Base-by-base conservation (phyloP, 1,140 invertebrate species). In the Pinna nobilis region DNA sequence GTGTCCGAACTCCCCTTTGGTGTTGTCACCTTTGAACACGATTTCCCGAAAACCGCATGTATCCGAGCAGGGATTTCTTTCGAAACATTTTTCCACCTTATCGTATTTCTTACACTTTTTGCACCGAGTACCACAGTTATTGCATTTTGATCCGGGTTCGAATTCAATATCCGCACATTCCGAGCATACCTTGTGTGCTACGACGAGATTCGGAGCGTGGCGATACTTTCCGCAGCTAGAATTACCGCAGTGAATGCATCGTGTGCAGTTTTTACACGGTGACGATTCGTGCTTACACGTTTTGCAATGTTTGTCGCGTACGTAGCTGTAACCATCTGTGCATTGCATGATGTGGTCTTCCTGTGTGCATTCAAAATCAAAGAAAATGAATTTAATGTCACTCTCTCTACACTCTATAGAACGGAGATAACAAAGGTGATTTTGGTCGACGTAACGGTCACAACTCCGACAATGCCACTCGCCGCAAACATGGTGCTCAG, bases 321-420 rank as follows among this genome's bases (percentile, higher is more conserved):
- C 13, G 9, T 13, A 2, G 20, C 15, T 6, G 57, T 70, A 61
- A 3, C 47, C 30, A 7, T 32, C 37, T 37, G 33, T 20, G 28
- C 68, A 70, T 39, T 44, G 20, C 33, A 53, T 39, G 13, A 18
- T 35, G 1, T 39, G 33, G 37, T 32, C 23, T 28, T 47, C 37
- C 18, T 33, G 61, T 41, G 20, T 63, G 35, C 68, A 70, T 60
- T 70, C 68, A 70, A 70, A 70, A 28, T 63, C 68, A 51, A 70
- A 70, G 11, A 61, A 70, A 9, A 70, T 63, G 33, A 63, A 70
- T 53, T 30, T 53, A 13, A 30, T 5, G 25, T 53, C 32, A 13
- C 32, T 53, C 23, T 53, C 50, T 23, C 32, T 53, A 23, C 50
- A 53, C 32, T 53, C 50, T 53, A n/a, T 20, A 15, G 49, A 13